These are phyloP conservation scores for Geotrupes spiniger DNA, from an alignment of 2,888 invertebrate genomes.

Conservation along the genomic window DNA sequence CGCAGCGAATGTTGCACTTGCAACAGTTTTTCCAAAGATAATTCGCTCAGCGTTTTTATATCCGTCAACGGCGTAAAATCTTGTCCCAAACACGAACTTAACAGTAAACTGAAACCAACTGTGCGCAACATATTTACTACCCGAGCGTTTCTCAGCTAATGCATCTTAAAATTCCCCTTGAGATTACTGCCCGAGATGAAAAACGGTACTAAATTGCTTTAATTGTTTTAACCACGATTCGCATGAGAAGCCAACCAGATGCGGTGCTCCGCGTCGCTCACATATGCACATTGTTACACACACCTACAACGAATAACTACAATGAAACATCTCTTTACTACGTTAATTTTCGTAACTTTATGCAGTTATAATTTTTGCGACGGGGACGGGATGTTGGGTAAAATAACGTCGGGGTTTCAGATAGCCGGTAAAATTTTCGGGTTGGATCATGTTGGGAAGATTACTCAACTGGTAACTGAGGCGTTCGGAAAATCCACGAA, in stretches of 20 bases:
- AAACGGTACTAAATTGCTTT: constrained; percentile 13
- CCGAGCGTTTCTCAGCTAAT: no score
- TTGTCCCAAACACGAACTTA: constrained; percentile 26
- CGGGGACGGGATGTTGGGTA: constrained; percentile 42
- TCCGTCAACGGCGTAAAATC: constrained; percentile 38
- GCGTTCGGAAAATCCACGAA: constrained; percentile 49
- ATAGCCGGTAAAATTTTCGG: constrained; percentile 54
- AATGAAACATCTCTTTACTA: background rate
- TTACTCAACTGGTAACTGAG: constrained; percentile 60
- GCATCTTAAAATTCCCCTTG: no score
- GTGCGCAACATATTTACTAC: constrained; percentile 1
- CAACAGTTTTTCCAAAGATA: constrained; percentile 69
- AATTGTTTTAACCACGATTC: constrained; percentile 22
- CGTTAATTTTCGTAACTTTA: constrained; percentile 7
- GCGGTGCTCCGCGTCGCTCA: constrained; percentile 9
- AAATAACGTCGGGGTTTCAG: constrained; percentile 52
- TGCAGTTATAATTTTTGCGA: background rate
- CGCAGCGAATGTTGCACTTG: constrained; percentile 56
- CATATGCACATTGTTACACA: background rate
- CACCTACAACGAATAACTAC: background rate
- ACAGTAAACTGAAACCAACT: background rate
- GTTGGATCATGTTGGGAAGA: constrained; percentile 53
- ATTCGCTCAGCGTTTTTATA: constrained; percentile 61
- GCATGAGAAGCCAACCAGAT: constrained; percentile 27
- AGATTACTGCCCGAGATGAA: background rate